phyloP scores from a whole-genome alignment of 2,888 invertebrate genomes.

The Melanostoma mellinum region DNA sequence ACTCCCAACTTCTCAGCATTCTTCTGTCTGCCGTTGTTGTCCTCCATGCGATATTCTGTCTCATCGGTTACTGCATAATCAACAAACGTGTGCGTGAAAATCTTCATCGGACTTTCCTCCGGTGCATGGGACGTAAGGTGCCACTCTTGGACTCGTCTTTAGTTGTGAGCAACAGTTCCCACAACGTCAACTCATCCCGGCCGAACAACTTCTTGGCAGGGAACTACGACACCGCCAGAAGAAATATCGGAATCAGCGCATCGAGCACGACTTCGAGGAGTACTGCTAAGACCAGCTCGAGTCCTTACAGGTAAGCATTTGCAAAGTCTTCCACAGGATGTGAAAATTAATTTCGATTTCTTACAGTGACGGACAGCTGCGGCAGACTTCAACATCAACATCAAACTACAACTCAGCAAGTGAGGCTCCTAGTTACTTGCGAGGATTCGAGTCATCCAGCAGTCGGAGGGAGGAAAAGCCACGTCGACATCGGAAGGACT shows the following conservation, averaged over 20 bases:
- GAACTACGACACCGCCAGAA: constrained; percentile 84
- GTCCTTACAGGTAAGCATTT: constrained; percentile 89
- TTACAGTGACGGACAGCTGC: constrained; percentile 89
- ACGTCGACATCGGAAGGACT: constrained; percentile 84
- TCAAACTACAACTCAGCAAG: constrained; percentile 93
- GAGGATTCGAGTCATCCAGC: constrained; percentile 82
- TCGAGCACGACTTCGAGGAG: constrained; percentile 97
- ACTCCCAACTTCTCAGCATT: constrained; percentile 88
- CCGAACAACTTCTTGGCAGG: constrained; percentile 80
- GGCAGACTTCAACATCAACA: constrained; percentile 92
- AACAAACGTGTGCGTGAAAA: constrained; percentile 93
- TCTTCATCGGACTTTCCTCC: constrained; percentile 84
- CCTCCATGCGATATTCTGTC: constrained; percentile 91
- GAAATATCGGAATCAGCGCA: constrained; percentile 95
- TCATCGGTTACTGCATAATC: constrained; percentile 93
- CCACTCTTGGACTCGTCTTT: constrained; percentile 90
- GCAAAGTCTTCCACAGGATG: neutral
- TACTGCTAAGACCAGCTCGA: constrained; percentile 96
- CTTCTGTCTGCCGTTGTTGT: constrained; percentile 90
- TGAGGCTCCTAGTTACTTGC: constrained; percentile 88
- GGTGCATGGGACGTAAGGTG: constrained; percentile 91
- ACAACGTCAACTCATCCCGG: constrained; percentile 85
- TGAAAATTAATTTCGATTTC: neutral
- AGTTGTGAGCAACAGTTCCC: constrained; percentile 89
- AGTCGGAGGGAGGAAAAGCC: constrained; percentile 78